Percentiles rank a stretch among this genome's conserved stretches.
These are phyloP conservation scores for chimpanzee (Pan troglodytes) DNA, from an alignment of 2,113 vertebrate species.

Conservation along the genomic window NHGRI_mPanTro3-v2.1_pri NC_072403.2:45123501-45124000, in stretches of 20 bases:
- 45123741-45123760: background rate
- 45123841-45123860: background rate
- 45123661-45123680: constrained; percentile 65
- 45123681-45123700: constrained; percentile 67
- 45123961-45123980: background rate
- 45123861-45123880: background rate
- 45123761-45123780: background rate
- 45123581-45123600: background rate
- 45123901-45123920: background rate
- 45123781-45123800: constrained; percentile 3
- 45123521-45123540: background rate
- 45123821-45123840: background rate
- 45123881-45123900: background rate
- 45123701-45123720: constrained; percentile 54
- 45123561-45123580: background rate
- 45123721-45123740: constrained; percentile 22
- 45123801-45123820: background rate
- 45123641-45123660: constrained; percentile 47
- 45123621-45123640: constrained; percentile 32
- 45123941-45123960: background rate
- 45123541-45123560: background rate
- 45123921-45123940: background rate
- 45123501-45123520: background rate
- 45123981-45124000: background rate
- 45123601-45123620: background rate